Conservation (phyloP, 64 coral and sea anemone species). For the Trachythela sp. region DNA sequence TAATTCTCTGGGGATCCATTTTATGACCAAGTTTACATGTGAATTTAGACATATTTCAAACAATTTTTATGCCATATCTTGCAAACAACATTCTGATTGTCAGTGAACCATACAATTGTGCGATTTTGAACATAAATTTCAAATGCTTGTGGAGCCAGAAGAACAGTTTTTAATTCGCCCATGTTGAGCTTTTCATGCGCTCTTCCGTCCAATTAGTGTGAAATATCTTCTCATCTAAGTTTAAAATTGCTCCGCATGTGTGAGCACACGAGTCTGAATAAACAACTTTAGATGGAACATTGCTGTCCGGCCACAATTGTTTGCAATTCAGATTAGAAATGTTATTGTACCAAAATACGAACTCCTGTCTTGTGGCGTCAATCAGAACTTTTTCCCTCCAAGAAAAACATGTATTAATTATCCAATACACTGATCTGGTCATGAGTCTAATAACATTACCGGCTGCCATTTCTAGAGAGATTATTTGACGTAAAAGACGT, state of each 20-base stretch:
- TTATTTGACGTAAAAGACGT: background rate
- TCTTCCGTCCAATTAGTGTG: slow-evolving; percentile 51
- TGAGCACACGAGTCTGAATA: too few species aligned
- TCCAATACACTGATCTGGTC: background rate
- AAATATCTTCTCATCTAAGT: slow-evolving; percentile 33
- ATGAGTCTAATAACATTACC: too few species aligned
- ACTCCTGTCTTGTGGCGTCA: background rate
- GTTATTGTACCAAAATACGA: slow-evolving; percentile 24
- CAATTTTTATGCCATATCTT: background rate
- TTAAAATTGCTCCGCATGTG: slow-evolving; percentile 27
- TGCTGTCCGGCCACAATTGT: slow-evolving; percentile 6
- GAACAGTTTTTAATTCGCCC: slow-evolving; percentile 37
- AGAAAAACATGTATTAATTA: background rate
- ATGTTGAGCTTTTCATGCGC: slow-evolving; percentile 15
- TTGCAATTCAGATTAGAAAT: background rate
- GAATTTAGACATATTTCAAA: slow-evolving; percentile 13
- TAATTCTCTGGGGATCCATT: background rate
- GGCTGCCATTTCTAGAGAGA: too few species aligned
- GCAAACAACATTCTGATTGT: slow-evolving; percentile 44
- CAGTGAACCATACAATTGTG: slow-evolving; percentile 12
- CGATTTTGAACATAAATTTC: background rate
- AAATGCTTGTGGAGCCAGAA: slow-evolving; percentile 8
- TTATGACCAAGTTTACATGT: background rate
- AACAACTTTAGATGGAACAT: slow-evolving; percentile 12
- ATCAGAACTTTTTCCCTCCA: slow-evolving; percentile 4